Evolutionary conservation across 2,113 vertebrate species (phyloP).

Genomic region (Pogonocichla stellata): DNA sequence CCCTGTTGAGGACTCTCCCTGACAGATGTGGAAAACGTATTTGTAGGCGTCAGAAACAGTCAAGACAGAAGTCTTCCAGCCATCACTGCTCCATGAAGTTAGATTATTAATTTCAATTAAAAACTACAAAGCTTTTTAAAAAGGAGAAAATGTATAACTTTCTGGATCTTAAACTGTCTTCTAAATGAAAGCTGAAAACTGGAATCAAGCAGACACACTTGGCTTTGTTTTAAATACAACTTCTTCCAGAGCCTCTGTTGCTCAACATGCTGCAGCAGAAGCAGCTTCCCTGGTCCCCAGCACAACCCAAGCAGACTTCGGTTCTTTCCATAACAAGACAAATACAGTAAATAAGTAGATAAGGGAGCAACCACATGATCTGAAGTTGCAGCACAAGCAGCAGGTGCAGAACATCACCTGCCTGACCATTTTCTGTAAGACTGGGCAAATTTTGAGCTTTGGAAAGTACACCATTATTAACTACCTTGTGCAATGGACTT

Average conservation of each 20-base stretch:
- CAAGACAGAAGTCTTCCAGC: background rate
- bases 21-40: background rate
- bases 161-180: background rate
- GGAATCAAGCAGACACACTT: background rate
- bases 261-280: background rate
- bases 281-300: background rate
- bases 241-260: background rate
- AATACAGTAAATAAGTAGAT: background rate
- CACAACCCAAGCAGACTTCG: background rate
- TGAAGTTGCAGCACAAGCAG: background rate
- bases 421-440: background rate
- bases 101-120: background rate
- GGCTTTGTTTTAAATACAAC: background rate
- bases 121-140: background rate
- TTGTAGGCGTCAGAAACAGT: background rate
- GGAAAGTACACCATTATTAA: background rate
- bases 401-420: background rate
- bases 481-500: background rate
- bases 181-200: background rate
- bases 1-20: background rate
- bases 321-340: background rate
- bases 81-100: background rate
- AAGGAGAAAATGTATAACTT: background rate
- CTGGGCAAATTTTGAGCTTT: background rate
- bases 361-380: background rate